Base-by-base conservation (phyloP, 1,140 invertebrate genomes). In the Amyelois transitella region DNA sequence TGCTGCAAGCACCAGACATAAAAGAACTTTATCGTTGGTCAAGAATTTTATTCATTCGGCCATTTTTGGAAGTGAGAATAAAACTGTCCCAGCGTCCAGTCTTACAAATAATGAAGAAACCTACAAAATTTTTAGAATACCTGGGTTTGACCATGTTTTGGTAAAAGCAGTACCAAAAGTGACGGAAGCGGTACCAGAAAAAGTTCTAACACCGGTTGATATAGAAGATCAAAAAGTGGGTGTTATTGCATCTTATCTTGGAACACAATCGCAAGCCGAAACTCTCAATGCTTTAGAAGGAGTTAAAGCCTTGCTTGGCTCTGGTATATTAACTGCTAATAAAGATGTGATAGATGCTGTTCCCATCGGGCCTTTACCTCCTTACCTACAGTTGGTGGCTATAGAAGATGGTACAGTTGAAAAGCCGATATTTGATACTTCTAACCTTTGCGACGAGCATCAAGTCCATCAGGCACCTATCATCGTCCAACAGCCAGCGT, bases 101-200 rank as follows among this genome's bases (percentile, higher is more conserved):
- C 12, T 44, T 14, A 21, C 25, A 0, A 44, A 22, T 17, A 17
- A 28, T 49, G 14, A 45, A 51, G 45, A 62, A 43, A 28, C 60
- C 43, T 47, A 51, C 20, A 52, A 48, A 44, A 14, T 65, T 2
- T 62, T 60, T 18, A 43, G 22, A 43, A 32, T 68, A 14, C 65
- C 62, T 10, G 66, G 60, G 0, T 53, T 49, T 44, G 53, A 64
- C n/a, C 48, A 66, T 18, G 14, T 66, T 12, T 19, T 68, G 6
- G 21, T 71, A 1, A 65, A 65, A 54, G 55, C 59, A 18, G 38
- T 53, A 0, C 64, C 59, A 10, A 67, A 54, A 24, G 43, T 28
- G 3, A 24, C 20, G 0, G 18, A 18, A 43, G 20, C 22, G 1
- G 20, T n/a, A 21, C 4, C 45, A 44, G 18, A 18, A 38, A 20